Base-by-base conservation (phyloP, 92 coral and sea anemone genomes). In the Porites evermanni region DNA sequence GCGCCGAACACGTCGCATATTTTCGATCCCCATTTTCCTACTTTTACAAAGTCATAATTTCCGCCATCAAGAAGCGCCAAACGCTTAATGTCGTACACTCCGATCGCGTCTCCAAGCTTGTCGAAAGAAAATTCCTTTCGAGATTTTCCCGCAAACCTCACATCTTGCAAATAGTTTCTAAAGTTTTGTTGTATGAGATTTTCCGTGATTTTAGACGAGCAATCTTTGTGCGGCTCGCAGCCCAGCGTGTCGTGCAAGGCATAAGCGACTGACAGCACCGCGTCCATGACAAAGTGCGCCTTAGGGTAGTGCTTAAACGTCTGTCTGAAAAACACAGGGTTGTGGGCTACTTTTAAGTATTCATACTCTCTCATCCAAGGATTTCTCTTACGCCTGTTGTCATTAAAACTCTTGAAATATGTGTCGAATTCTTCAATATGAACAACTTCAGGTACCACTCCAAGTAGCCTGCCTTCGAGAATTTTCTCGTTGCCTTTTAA, bases 211-310 rank as follows among this genome's bases (percentile, higher is more conserved):
- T 76, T 88, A 29, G 54, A 7, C 1, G 91, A 67, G 80, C 98
- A 94, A 64, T 87, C 91, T 74, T 88, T 86, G 67, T 89, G 51
- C 0, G 95, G 93, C 59, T 80, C 58, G 44, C 98, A 96, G 0
- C 96, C 96, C 18, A 96, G 83, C 88, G 94, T 86, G 78, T 94
- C 86, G 74, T 96, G 98, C 58, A 96, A 74, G 3, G 98, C 94
- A 53, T 92, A 91, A 0, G 98, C 98, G 8, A 89, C 77, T 9
- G 98, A 91, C 2, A 94, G 72, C 0, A 96, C 98, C 8, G 98
- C 98, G 65, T 96, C 98, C 86, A 96, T 90, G 0, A 94, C 98
- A 50, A 92, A 91, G n/a, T 92, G 93, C 5, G 98, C 98, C 71
- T 94, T 94, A 1, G 98, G 85, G 38, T 94, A 94, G 50, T 90